Base-by-base conservation (phyloP, 2,797 vertebrate species). In the Karalla daura region DNA sequence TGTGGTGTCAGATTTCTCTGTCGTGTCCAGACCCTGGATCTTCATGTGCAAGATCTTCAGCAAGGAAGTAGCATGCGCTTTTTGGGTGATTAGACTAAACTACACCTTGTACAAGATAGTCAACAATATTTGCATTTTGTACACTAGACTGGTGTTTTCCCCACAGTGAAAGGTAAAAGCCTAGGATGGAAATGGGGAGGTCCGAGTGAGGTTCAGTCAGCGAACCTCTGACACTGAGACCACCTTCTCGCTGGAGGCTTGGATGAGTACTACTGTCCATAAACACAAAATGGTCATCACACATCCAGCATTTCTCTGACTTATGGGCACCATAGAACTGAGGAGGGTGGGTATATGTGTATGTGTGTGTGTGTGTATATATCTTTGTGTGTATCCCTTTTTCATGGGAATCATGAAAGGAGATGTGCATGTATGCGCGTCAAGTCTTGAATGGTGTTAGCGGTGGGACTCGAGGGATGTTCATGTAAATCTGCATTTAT, bases 21-120 rank as follows among this genome's bases (percentile, higher is more conserved):
- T 55, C 7, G 70, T 78, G 68, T 69, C 60, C 47, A 13, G 60
- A 86, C 60, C 72, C 79, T 65, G 73, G 67, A 71, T 70, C 44
- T 76, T 79, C 37, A 64, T 28, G 79, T 79, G 74, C 62, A 76
- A 78, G 59, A 73, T 86, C 73, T 73, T 87, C 74, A 65, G 84
- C 80, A 66, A 78, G 61, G 84, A 80, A 81, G 87, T 81, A 80
- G 81, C 89, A 91, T 91, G 88, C 86, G 35, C 63, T 80, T 73
- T n/a, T 63, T 80, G 55, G 81, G 83, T 74, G 70, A 86, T n/a
- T 14, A 63, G 70, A 89, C 76, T 86, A 85, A 82, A 89, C 87
- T 87, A 89, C 80, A 89, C 78, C 70, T 78, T 85, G 73, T 84
- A 89, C 83, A 83, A 82, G 80, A 89, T 65, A 83, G 70, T 86